Percentiles rank a stretch among this genome's conserved stretches.
Evolutionary conservation across 2,888 invertebrate species (phyloP).

Genomic region (Caenorhabditis zanzibari): DNA sequence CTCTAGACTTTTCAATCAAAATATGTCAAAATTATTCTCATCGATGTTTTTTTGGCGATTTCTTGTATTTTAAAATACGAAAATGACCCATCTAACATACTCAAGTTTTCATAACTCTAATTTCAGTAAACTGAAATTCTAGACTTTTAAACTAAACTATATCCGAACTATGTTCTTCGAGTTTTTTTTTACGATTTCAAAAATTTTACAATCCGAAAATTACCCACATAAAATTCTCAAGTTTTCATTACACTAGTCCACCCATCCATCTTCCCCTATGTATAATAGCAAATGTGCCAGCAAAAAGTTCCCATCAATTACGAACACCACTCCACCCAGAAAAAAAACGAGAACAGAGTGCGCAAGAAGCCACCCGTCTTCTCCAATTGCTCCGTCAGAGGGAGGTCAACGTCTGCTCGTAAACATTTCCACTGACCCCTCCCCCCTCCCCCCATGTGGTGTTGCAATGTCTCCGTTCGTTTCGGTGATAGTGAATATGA

Average conservation of each 20-base stretch:
- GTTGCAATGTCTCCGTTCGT: conserved; percentile 3
- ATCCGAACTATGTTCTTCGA: too few relatives aligned
- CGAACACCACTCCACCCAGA: not conserved
- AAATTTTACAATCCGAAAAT: too few relatives aligned
- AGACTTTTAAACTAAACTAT: too few relatives aligned
- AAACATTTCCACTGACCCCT: conserved; percentile 16
- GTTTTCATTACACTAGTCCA: not conserved
- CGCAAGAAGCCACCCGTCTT: not conserved
- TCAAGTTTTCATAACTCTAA: too few relatives aligned
- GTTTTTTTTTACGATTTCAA: too few relatives aligned
- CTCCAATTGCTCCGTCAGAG: not conserved
- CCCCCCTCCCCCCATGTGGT: conserved; percentile 9
- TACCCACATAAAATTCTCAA: too few relatives aligned
- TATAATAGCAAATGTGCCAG: not conserved
- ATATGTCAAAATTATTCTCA: too few relatives aligned
- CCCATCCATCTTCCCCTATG: not conserved
- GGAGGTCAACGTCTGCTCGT: conserved; percentile 14
- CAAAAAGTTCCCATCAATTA: conserved; percentile 5
- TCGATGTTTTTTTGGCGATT: too few relatives aligned
- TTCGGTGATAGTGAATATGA: conserved; percentile 13
- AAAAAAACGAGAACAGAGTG: conserved; percentile 4
- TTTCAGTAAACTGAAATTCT: too few relatives aligned
- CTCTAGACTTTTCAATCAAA: too few relatives aligned
- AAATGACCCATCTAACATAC: too few relatives aligned
- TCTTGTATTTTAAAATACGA: too few relatives aligned